Base-by-base conservation (phyloP, 2,888 invertebrate species). In the Tenthredo notha region DNA sequence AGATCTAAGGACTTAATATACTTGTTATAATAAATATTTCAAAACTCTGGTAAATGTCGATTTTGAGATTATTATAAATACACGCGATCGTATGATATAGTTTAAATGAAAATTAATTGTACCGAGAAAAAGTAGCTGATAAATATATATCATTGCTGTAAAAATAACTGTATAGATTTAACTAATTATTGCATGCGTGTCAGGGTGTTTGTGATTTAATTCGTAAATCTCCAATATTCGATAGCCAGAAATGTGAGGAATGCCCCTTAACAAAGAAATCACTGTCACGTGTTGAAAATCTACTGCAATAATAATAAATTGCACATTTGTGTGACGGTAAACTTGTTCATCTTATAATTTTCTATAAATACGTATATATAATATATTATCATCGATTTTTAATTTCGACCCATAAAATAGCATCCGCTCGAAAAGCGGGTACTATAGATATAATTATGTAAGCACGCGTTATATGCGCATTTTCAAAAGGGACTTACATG, bases 201-300 rank as follows among this genome's bases (percentile, higher is more conserved):
- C 21, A 50, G 29, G 54, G 50, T 80, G 61, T 80, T 80, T 10
- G 33, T 61, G 77, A 77, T 10, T 2, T 18, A 10, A 21, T 58
- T 29, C n/a, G 12, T 50, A 61, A 33, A 61, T 58, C 58, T 78
- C 58, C 58, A 61, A 6, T 33, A 40, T 80, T 61, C 80, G 80
- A 80, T 80, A 80, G 58, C 37, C 80, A 80, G 61, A 61, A 80
- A 50, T 40, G 37, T 40, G 21, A 40, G 21, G n/a, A 58, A 78
- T 78, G 37, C 78, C 78, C 78, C 78, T 78, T 58, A 25, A 58
- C 33, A 47, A 58, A 78, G 7, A 61, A 80, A 80, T 61, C 80
- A 80, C 80, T 58, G 80, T 80, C 80, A 80, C 80, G 37, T 80
- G 50, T 58, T 37, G 80, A 40, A 80, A 80, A 58, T 61, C 54